Conservation (phyloP, 1,140 invertebrate species). For the Cotesia typhae region DNA sequence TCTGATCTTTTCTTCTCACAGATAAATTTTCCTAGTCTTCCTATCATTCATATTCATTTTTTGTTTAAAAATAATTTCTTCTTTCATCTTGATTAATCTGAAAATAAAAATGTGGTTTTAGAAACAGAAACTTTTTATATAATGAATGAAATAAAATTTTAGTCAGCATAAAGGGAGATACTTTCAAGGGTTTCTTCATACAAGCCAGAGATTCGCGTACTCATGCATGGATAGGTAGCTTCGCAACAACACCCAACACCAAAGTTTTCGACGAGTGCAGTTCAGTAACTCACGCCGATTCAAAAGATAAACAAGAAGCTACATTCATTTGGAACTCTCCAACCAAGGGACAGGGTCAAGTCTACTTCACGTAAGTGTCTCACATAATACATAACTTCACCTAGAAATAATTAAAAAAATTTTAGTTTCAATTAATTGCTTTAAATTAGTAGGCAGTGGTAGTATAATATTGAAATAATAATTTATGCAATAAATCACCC, state of each 20-base stretch:
- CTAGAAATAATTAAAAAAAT: not conserved
- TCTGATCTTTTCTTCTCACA: too few species aligned
- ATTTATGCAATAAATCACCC: too few species aligned
- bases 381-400: not conserved
- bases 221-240: constrained; percentile 77
- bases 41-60: too few species aligned
- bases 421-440: not conserved
- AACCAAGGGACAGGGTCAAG: constrained; percentile 70
- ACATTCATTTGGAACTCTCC: constrained; percentile 80
- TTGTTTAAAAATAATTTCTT: not conserved
- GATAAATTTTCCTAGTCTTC: too few species aligned
- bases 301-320: constrained; percentile 76
- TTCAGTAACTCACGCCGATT: constrained; percentile 81
- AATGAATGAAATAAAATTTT: constrained; percentile 36
- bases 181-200: constrained; percentile 83
- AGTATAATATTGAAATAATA: too few species aligned
- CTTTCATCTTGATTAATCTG: constrained; percentile 2
- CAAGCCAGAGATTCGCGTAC: constrained; percentile 77
- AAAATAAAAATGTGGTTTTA: not conserved
- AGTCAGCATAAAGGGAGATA: constrained; percentile 71
- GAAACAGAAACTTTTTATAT: too few species aligned
- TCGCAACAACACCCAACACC: constrained; percentile 75
- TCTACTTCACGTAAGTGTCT: constrained; percentile 80
- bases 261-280: constrained; percentile 79
- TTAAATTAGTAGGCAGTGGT: not conserved